Conservation (phyloP, 2,113 vertebrate genomes). For the Danio rerio region GRCz12tu NC_133191.1:43529001-43529500, state of each 20-base stretch:
- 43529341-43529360: not conserved
- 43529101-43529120: slow-evolving; percentile 11
- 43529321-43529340: not conserved
- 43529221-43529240: slow-evolving; percentile 67
- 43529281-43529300: slow-evolving; percentile 64
- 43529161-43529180: slow-evolving; percentile 64
- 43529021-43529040: not conserved
- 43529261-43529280: slow-evolving; percentile 72
- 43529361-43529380: not conserved
- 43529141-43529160: slow-evolving; percentile 69
- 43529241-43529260: slow-evolving; percentile 63
- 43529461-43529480: slow-evolving; percentile 5
- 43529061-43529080: not conserved
- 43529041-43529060: not conserved
- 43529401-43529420: slow-evolving; percentile 15
- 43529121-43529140: slow-evolving; percentile 53
- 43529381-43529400: not conserved
- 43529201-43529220: slow-evolving; percentile 65
- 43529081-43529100: not conserved
- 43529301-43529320: slow-evolving; percentile 22
- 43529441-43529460: not conserved
- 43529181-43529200: slow-evolving; percentile 63
- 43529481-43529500: slow-evolving; percentile 32
- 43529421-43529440: slow-evolving; percentile 19
- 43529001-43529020: not conserved